phyloP scores from a whole-genome alignment of 2,888 invertebrate genomes.

The Chrysomela aeneicollis region DNA sequence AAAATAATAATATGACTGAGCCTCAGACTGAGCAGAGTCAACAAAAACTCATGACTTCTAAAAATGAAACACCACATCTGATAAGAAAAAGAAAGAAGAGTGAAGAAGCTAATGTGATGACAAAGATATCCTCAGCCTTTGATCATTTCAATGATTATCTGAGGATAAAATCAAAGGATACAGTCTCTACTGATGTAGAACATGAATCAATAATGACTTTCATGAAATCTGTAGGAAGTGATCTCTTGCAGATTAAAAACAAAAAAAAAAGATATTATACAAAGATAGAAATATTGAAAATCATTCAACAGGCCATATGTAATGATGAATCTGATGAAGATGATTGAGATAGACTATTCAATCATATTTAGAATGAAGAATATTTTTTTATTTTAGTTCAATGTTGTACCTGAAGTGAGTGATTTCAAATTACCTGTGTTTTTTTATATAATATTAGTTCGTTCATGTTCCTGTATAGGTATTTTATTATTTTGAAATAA shows the following conservation, averaged over 20 bases:
- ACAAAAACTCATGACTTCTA: background rate
- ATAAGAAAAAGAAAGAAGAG: background rate
- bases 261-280: slow-evolving; percentile 7
- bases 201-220: background rate
- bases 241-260: background rate
- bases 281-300: background rate
- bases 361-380: background rate
- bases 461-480: background rate
- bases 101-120: background rate
- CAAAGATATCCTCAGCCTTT: slow-evolving; percentile 2
- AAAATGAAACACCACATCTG: slow-evolving; percentile 11
- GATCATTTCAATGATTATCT: slow-evolving; percentile 11
- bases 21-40: background rate
- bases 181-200: background rate
- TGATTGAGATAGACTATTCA: background rate
- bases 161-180: background rate
- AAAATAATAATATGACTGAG: background rate
- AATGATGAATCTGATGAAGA: background rate
- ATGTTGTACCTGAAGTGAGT: background rate
- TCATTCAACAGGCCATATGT: background rate
- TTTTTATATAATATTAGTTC: no score
- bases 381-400: background rate
- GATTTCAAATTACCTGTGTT: no score
- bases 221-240: background rate
- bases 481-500: no score